Base-by-base conservation (phyloP, 2,113 vertebrate species). In the Trematomus loennbergii region DNA sequence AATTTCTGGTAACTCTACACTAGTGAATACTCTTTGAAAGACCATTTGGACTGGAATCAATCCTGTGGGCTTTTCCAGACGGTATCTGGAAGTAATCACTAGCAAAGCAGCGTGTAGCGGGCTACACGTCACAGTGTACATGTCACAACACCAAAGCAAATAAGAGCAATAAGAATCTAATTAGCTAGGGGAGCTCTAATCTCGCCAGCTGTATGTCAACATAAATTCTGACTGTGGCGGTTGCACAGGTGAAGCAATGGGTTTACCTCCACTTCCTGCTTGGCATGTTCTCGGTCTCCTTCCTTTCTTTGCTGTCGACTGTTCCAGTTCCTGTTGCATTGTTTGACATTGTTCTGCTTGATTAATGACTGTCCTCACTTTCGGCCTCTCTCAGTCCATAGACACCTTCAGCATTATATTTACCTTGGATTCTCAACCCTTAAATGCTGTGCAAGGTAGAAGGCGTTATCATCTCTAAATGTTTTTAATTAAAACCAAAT, bases 51-150 rank as follows among this genome's bases (percentile, higher is more conserved):
- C 50, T 67, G 63, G 54, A 64, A 73, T 85, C 75, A 83, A 55
- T 75, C 70, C 77, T 84, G 43, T 60, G 70, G 68, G 76, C 65
- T 79, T 87, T 87, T 13, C 22, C 40, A 20, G 75, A 81, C 53
- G 2, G 1, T 88, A 92, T 91, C 89, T 94, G 93, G 90, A 89
- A 83, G 58, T 73, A 48, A 87, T 90, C 64, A 54, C 68, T 29
- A 80, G 45, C 46, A 43, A 64, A 79, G 63, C 49, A 48, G 83
- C 52, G 25, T 72, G 72, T 59, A 75, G 65, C 63, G 53, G 75
- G 71, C 75, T 77, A 60, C 74, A 68, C n/a, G n/a, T n/a, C n/a
- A n/a, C n/a, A 77, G 40, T n/a, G 64, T 48, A 64, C 54, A 29
- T 69, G 52, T 40, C 50, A 43, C 10, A 17, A 63, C 60, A 55